Evolutionary conservation across 2,888 invertebrate genomes (phyloP), one percentile per base, ranked within the genome.

Genomic region (Dasypolia templi): DNA sequence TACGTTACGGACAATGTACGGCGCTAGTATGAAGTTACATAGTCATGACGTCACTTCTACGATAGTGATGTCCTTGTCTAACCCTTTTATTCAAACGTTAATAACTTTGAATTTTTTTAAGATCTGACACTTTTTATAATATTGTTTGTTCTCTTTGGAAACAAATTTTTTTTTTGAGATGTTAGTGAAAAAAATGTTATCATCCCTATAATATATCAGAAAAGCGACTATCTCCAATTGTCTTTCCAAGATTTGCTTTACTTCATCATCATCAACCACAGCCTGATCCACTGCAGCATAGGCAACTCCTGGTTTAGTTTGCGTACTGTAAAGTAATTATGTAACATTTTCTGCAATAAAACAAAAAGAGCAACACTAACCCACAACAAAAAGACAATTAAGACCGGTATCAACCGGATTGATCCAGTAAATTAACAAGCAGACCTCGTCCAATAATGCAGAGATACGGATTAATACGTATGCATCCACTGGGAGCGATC

Each of bases 381-480:
- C 0, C 39, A 22, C 5, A 32, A 53, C 12, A 39, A 66, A 75
- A 75, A 65, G 0, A 26, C 11, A 69, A n/a, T 49, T 32, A 32
- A 39, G 61, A 71, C 79, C 61, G 22, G 49, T 62, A 62, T 55
- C 22, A 49, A 49, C 61, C 14, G 49, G 61, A 79, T 72, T 39
- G 22, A 58, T 79, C 76, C 62, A 9, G 72, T 63, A 66, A 73
- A 74, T 74, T 68, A 68, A 67, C 53, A 64, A 49, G 35, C 53
- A n/a, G 14, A 69, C 55, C 49, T 72, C 70, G 32, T 66, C 61
- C 69, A 67, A 81, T 69, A 75, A 79, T 46, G 65, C 72, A 66
- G 56, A 39, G 68, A 75, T 42, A 62, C 67, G 76, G 72, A 80
- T 84, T 72, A 77, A 83, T n/a, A n/a, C n/a, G n/a, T n/a, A n/a